Base-by-base conservation (phyloP, 2,888 invertebrate genomes). In the Eulithis prunata region DNA sequence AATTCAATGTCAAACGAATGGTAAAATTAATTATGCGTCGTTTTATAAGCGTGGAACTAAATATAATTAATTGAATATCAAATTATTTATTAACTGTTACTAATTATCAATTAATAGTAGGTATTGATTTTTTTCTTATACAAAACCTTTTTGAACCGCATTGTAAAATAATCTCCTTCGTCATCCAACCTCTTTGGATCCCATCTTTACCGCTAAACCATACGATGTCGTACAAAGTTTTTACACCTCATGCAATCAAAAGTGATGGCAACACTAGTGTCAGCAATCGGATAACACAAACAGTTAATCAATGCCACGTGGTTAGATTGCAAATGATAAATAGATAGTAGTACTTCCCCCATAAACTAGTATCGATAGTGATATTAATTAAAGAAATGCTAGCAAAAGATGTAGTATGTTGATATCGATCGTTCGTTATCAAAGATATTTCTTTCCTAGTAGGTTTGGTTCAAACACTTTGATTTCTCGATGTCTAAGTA, bases 261-360 rank as follows among this genome's bases (percentile, higher is more conserved):
- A 56, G 68, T 60, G 68, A 64, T 68, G 64, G 66, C 68, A 66
- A 60, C 62, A 51, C 67, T 63, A 49, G 61, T 57, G 61, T 57
- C 62, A 67, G 67, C 69, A 54, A 43, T 58, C 63, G 75, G 79
- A 84, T 84, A 81, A 78, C 75, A 79, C 74, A 77, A 80, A 72
- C 84, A 81, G 79, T 86, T 86, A 85, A 89, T 89, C 88, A 88
- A 83, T 78, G 74, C 81, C 69, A 77, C 83, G 77, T 78, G 78
- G 78, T 84, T 86, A 86, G 86, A 90, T 89, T 87, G 85, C 86
- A 71, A 83, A 83, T 87, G 87, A 89, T 90, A 84, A 84, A 89
- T 85, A 78, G 78, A 89, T 85, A 78, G 78, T 43, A 60, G 43
- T 66, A 57, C 53, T 13, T 38, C 13, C 41, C 21, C 4, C 32